Evolutionary conservation across 2,113 vertebrate species (phyloP).

Genomic region (Hypanus sabinus): DNA sequence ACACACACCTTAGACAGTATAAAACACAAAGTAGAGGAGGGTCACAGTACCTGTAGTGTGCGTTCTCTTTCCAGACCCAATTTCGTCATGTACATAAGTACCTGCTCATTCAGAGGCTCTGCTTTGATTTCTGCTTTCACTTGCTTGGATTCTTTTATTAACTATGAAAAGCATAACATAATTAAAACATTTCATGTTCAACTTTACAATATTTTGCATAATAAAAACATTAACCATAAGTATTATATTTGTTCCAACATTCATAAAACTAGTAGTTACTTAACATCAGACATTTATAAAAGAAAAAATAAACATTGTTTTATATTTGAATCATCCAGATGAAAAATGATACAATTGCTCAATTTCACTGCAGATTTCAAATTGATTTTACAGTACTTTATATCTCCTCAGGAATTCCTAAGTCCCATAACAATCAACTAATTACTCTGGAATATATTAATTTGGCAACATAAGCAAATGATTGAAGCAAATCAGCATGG

Average conservation of each 20-base stretch:
- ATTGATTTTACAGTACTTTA: background rate
- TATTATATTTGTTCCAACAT: background rate
- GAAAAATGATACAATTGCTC: too few species aligned
- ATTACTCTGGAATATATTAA: background rate
- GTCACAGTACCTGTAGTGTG: slow-evolving; percentile 72
- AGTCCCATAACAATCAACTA: background rate
- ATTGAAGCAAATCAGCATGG: background rate
- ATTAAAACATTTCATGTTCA: background rate
- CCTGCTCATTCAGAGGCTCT: slow-evolving; percentile 85
- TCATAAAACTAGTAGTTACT: too few species aligned
- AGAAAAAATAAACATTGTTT: too few species aligned
- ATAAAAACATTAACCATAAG: background rate
- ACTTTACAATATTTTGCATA: background rate
- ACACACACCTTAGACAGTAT: background rate
- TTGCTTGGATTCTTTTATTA: slow-evolving; percentile 89
- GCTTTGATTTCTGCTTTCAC: slow-evolving; percentile 85
- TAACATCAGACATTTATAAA: background rate
- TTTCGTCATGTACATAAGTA: slow-evolving; percentile 85
- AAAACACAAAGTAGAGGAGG: background rate
- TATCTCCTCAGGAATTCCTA: background rate
- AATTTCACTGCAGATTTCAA: background rate
- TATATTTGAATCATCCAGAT: background rate
- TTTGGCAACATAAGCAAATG: background rate
- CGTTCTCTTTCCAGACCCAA: slow-evolving; percentile 91
- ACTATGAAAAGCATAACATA: slow-evolving; percentile 53